Evolutionary conservation across 2,113 vertebrate genomes (phyloP).

Genomic region (Phasianus colchicus): DNA sequence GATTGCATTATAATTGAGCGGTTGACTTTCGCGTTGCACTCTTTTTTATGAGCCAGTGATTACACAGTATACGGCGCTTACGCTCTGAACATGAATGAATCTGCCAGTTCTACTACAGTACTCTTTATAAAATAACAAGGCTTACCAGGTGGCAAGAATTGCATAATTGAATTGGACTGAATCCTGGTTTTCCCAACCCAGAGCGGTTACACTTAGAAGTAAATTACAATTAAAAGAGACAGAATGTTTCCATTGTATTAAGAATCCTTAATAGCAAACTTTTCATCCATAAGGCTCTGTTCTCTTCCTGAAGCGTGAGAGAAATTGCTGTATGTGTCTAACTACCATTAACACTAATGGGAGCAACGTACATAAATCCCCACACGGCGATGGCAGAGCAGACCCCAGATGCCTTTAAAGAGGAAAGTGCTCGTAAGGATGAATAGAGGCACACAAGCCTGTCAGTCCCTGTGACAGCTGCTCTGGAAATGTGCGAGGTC

Average conservation of each 20-base stretch:
- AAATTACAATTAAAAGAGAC: slow-evolving; percentile 71
- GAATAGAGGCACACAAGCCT: slow-evolving; percentile 2
- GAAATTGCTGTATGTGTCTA: slow-evolving; percentile 52
- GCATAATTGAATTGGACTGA: slow-evolving; percentile 70
- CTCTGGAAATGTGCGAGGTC: slow-evolving; percentile 13
- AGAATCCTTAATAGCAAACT: slow-evolving; percentile 70
- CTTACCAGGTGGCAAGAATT: slow-evolving; percentile 73
- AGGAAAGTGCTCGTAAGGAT: slow-evolving; percentile 45
- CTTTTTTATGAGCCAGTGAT: slow-evolving; percentile 61
- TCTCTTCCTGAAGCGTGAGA: slow-evolving; percentile 40
- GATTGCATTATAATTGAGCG: slow-evolving; percentile 54
- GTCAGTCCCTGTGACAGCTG: slow-evolving; percentile 40
- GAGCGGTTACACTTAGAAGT: slow-evolving; percentile 56
- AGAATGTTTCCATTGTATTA: slow-evolving; percentile 69
- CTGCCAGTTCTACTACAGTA: slow-evolving; percentile 71
- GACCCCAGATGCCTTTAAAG: slow-evolving; percentile 63
- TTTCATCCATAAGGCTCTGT: slow-evolving; percentile 61
- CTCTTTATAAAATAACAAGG: slow-evolving; percentile 75
- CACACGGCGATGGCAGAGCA: neutral
- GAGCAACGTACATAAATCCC: slow-evolving; percentile 48
- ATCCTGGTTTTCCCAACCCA: slow-evolving; percentile 66
- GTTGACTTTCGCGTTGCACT: slow-evolving; percentile 37
- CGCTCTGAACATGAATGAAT: slow-evolving; percentile 64
- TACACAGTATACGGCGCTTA: slow-evolving; percentile 52
- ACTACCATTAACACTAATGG: slow-evolving; percentile 61